Conservation (phyloP, 2,797 vertebrate species). For the Falco peregrinus region DNA sequence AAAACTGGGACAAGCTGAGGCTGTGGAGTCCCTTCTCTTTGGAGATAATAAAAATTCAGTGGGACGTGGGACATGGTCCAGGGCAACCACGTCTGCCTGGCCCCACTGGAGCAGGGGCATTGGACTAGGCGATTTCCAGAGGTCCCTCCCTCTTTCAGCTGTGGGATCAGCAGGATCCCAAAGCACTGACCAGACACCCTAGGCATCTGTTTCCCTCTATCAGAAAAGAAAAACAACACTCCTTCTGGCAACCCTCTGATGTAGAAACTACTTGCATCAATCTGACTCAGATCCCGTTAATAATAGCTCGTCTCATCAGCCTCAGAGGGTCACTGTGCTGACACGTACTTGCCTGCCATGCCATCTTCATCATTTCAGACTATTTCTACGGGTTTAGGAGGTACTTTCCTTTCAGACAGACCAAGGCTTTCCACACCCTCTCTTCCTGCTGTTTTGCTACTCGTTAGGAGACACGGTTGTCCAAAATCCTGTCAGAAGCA, state of each 20-base stretch:
- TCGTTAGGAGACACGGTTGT: not conserved
- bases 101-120: rapidly evolving
- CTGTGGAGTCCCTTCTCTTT: not conserved
- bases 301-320: not conserved
- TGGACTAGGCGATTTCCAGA: not conserved
- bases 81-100: rapidly evolving
- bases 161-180: not conserved
- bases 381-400: not conserved
- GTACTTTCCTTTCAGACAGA: not conserved
- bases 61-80: rapidly evolving
- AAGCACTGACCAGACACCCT: not conserved
- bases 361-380: not conserved
- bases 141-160: not conserved
- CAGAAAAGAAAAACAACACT: not conserved
- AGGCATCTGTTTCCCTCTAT: not conserved
- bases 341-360: not conserved
- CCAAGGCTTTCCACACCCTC: not conserved
- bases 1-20: not conserved
- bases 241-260: not conserved
- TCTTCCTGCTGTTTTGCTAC: not conserved
- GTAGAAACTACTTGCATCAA: not conserved
- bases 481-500: conserved; percentile 43
- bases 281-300: not conserved
- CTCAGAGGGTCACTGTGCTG: not conserved
- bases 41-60: not conserved